A percentile compares a stretch with the other conserved stretches of the same genome.
These are phyloP conservation scores for Megaustenia siamemsis DNA, from an alignment of 2,888 invertebrate species.

Conservation along the genomic window DNA sequence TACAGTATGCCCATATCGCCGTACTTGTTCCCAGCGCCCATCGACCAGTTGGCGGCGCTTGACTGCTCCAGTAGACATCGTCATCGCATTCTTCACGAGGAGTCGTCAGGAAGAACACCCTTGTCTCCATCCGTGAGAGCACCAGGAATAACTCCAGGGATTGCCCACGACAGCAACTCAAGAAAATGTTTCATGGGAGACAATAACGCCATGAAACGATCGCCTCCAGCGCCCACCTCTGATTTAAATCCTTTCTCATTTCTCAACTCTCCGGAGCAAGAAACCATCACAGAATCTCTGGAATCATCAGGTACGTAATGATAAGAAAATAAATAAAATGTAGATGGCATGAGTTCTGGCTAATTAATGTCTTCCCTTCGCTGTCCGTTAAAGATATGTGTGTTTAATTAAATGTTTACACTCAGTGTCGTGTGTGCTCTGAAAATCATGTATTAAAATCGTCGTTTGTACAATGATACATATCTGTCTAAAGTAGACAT, in stretches of 20 bases:
- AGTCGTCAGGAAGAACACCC: conserved; percentile 4
- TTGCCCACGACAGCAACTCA: not conserved
- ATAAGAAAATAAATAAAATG: not conserved
- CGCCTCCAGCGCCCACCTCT: not conserved
- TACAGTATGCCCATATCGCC: conserved; percentile 49
- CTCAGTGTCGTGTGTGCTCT: too few species aligned
- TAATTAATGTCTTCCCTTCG: not conserved
- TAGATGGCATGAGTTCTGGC: not conserved
- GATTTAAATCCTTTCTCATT: conserved; percentile 34
- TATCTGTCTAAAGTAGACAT: too few species aligned
- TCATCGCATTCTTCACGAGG: conserved; percentile 47
- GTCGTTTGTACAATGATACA: too few species aligned
- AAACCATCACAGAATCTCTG: conserved; percentile 26
- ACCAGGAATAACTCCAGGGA: not conserved
- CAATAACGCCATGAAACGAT: conserved; percentile 14
- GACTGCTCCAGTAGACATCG: conserved; percentile 59
- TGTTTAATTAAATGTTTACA: too few species aligned
- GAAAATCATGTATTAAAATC: too few species aligned
- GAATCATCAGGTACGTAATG: conserved; percentile 38
- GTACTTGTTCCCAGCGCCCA: conserved; percentile 30
- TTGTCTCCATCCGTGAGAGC: not conserved
- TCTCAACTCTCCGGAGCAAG: conserved; percentile 33
- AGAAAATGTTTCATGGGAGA: conserved; percentile 12
- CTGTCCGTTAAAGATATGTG: too few species aligned
- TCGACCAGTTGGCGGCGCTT: conserved; percentile 59